Evolutionary conservation across 2,797 vertebrate species (phyloP).

Genomic region (Tamandua tetradactyla): DNA sequence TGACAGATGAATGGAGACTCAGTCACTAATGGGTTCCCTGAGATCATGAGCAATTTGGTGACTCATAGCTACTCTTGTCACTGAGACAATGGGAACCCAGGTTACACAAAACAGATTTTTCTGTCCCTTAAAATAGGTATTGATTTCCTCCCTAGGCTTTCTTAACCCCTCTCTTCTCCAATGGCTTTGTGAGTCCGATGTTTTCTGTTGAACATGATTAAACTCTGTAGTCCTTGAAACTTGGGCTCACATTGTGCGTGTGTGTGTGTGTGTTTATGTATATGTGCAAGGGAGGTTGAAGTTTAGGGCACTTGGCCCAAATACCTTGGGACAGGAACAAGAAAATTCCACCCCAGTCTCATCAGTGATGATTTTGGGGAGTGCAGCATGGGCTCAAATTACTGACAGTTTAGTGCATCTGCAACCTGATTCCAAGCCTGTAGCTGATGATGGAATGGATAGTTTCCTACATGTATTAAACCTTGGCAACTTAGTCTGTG

Average conservation of each 20-base stretch:
- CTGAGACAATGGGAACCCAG: not conserved
- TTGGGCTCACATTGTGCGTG: not conserved
- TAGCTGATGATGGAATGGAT: conserved; percentile 27
- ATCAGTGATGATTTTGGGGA: not conserved
- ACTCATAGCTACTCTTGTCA: conserved; percentile 29
- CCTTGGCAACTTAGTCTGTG: not conserved
- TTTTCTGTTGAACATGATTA: not conserved
- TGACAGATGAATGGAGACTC: not conserved
- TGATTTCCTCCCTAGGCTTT: not conserved
- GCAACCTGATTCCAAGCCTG: conserved; percentile 52
- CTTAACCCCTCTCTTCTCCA: not conserved
- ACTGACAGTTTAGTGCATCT: conserved; percentile 38
- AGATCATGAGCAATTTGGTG: not conserved
- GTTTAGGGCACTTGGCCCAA: not conserved
- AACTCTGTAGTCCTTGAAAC: not conserved
- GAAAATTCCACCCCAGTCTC: not conserved
- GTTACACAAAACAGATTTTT: not conserved
- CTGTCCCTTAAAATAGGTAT: conserved; percentile 34
- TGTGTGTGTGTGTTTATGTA: no score
- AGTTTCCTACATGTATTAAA: conserved; percentile 68
- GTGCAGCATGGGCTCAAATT: not conserved
- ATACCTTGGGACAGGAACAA: conserved; percentile 43
- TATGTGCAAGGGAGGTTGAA: not conserved
- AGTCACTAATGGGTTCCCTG: not conserved
- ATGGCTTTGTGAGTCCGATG: not conserved